Base-by-base conservation (phyloP, 92 coral and sea anemone genomes). In the Epizoanthus ramosus region DNA sequence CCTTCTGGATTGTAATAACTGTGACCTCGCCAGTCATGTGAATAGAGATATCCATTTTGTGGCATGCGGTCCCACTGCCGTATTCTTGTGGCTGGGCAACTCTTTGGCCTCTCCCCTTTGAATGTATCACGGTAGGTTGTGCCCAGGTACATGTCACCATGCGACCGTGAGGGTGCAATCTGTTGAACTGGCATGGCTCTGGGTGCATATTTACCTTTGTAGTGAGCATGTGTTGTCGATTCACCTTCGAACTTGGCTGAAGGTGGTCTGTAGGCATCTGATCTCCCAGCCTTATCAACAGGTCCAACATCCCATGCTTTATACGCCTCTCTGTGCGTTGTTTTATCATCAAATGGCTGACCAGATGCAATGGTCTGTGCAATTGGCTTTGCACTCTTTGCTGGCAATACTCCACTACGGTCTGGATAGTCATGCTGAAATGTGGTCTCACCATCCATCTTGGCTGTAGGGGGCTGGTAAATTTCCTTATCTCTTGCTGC, bases 301-400 rank as follows among this genome's bases (percentile, higher is more conserved):
- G 89, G 87, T 61, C 90, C 94, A 43, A 85, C 80, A 14, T 90
- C 92, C 99, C 99, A 97, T 21, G 89, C 91, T 47, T 86, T 94
- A 71, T 88, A 97, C 21, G 99, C 98, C 79, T 94, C 98, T 28
- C 94, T 92, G 43, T 97, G 98, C 3, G 98, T 95, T 12, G 99
- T 97, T 81, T 95, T 94, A 74, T 97, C 99, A 58, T 92, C 95
- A 87, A 97, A 92, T 18, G 99, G 99, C 84, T 97, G 97, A 60
- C 89, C 92, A 8, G 98, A 97, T 33, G 90, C 90, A 75, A 91
- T 80, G 41, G 98, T 83, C 63, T 90, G 85, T 21, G 91, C 84
- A 8, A 94, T 94, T 24, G 99, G 99, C 79, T 89, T 97, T 5
- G 95, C 98, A 74, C 98, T 94, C 57, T 80, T 85, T 39, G 99